Conservation (phyloP, 1,140 invertebrate genomes). For the Drosophila ambigua region DNA sequence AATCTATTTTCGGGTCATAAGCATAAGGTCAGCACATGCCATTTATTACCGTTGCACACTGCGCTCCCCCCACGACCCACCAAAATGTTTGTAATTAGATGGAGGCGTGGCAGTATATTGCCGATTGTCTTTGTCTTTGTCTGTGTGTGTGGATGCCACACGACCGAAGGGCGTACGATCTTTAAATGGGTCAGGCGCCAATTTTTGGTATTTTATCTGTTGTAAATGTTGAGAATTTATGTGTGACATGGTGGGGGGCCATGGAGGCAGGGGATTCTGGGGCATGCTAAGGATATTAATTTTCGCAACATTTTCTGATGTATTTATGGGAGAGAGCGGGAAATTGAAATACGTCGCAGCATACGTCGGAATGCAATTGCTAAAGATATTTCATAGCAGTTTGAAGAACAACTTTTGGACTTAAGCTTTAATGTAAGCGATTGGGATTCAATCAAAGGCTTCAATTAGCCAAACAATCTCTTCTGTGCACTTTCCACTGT, state of each 20-base stretch:
- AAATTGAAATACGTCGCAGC: slow-evolving; percentile 52
- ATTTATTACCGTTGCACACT: slow-evolving; percentile 41
- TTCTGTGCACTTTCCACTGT: not conserved
- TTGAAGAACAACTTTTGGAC: not conserved
- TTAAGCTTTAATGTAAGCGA: not conserved
- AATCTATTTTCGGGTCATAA: slow-evolving; percentile 76
- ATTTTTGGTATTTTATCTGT: slow-evolving; percentile 57
- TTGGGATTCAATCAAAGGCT: not conserved
- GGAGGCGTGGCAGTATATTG: slow-evolving; percentile 1
- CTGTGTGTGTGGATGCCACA: not conserved
- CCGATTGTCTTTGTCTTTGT: no score
- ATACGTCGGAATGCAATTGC: slow-evolving; percentile 27
- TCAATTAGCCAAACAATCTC: not conserved
- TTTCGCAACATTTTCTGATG: slow-evolving; percentile 55
- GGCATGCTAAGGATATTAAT: slow-evolving; percentile 44
- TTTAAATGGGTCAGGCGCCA: slow-evolving; percentile 56
- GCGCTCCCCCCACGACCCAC: not conserved
- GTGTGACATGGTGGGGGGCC: not conserved
- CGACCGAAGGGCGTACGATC: slow-evolving; percentile 18
- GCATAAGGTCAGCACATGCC: slow-evolving; percentile 72
- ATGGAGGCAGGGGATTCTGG: not conserved
- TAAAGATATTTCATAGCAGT: slow-evolving; percentile 5
- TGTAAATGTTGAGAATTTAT: slow-evolving; percentile 58
- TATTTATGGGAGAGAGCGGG: slow-evolving; percentile 34
- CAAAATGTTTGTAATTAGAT: slow-evolving; percentile 58